Evolutionary conservation across 2,888 invertebrate genomes (phyloP), one percentile per base, ranked within the genome.

Genomic region (Leucoptera coffeella): DNA sequence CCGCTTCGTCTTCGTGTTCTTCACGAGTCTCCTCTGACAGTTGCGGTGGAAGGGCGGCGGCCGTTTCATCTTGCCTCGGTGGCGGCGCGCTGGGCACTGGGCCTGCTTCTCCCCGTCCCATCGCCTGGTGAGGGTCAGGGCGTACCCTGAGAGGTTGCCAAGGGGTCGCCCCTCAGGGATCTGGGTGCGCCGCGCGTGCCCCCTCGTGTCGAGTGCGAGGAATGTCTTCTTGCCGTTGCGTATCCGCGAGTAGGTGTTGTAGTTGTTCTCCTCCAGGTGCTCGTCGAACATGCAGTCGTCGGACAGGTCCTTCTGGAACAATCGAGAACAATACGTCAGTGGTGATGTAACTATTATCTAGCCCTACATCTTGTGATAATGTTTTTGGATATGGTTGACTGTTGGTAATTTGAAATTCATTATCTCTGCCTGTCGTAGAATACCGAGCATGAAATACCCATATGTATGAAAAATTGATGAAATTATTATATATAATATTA

Each of bases 271-370:
- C 58, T 84, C 87, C 59, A 88, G 80, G 52, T 80, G 82, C 71
- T 89, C 89, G 65, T 86, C 85, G 77, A 89, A 88, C 54, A 87
- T 78, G 73, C 89, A 90, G 47, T 85, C 84, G 53, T 84, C 81
- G 50, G 80, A 81, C 74, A 83, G 85, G 60, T 83, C 82, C 71
- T 79, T 82, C 88, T 89, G 85, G 45, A 84, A 85, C 75, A 77
- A 72, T 45, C 45, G 43, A 57, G 51, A 56, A 44, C 27, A 27
- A 37, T 23, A 13, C 22, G 23, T 29, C 19, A 29, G 15, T 9
- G 12, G 22, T 25, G n/a, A n/a, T n/a, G n/a, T n/a, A n/a, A n/a
- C n/a, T n/a, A n/a, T n/a, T n/a, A n/a, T n/a, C n/a, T n/a, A n/a
- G n/a, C n/a, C n/a, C n/a, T n/a, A n/a, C n/a, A n/a, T n/a, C n/a